Percentiles rank a stretch among this genome's conserved stretches.
Evolutionary conservation across 2,888 invertebrate genomes (phyloP).

Genomic region (Heliconius erato): DNA sequence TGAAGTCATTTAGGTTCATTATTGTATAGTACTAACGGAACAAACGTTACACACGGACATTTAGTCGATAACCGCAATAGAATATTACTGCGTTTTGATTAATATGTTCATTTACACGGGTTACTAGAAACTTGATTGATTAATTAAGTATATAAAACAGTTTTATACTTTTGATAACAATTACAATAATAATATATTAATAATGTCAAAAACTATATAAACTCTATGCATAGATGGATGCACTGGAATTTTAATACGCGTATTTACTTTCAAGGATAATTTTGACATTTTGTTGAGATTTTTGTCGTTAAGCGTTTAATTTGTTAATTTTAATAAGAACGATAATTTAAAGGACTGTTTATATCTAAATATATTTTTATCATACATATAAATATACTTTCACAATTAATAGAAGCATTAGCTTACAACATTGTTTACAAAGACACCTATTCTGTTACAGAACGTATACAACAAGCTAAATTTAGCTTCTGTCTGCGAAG

Average conservation of each 20-base stretch:
- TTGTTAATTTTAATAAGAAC: neutral
- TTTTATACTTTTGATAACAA: neutral
- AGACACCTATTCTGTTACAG: constrained; percentile 15
- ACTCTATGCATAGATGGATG: neutral
- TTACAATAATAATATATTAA: too few species aligned
- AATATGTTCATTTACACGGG: neutral
- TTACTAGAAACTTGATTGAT: neutral
- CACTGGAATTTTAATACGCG: neutral
- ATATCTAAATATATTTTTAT: neutral
- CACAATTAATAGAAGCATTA: neutral
- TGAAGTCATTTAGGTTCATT: constrained; percentile 24
- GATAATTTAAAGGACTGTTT: neutral
- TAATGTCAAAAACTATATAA: neutral
- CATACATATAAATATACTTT: neutral
- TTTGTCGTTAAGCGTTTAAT: neutral
- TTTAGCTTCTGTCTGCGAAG: constrained; percentile 63
- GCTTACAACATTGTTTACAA: constrained; percentile 10
- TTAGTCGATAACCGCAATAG: neutral
- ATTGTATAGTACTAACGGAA: constrained; percentile 2
- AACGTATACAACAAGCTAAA: constrained; percentile 53
- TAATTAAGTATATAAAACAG: neutral
- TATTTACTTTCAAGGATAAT: neutral
- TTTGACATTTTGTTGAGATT: neutral
- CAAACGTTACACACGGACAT: neutral
- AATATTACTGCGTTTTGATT: neutral